These are phyloP conservation scores for Drosophila koepferae DNA, from an alignment of 2,888 invertebrate genomes.

Conservation along the genomic window DNA sequence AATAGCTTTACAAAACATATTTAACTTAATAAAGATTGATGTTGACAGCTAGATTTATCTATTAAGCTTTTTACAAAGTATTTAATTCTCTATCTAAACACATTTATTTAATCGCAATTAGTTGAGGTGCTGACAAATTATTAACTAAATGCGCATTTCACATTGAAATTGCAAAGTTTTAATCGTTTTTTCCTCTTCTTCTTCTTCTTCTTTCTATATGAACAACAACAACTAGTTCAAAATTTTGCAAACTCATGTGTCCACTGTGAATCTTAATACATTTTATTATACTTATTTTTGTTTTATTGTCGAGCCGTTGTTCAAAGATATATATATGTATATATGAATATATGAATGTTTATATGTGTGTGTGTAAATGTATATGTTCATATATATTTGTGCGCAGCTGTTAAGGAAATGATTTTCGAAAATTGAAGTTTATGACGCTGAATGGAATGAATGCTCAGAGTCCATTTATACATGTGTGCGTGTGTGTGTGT, in stretches of 20 bases:
- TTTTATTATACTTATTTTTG: slow-evolving; percentile 49
- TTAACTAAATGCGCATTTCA: slow-evolving; percentile 42
- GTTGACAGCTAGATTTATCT: slow-evolving; percentile 3
- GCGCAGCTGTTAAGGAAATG: slow-evolving; percentile 84
- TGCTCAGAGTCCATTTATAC: slow-evolving; percentile 14
- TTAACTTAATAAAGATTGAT: slow-evolving; percentile 1
- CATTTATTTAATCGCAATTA: slow-evolving; percentile 37
- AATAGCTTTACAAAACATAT: background rate
- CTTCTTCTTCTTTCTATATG: too few relatives aligned
- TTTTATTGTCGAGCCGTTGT: slow-evolving; percentile 27
- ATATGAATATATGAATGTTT: slow-evolving; percentile 17
- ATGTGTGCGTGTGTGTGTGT: background rate
- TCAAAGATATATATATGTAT: slow-evolving; percentile 15
- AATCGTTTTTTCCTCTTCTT: slow-evolving; percentile 23
- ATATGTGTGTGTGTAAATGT: slow-evolving; percentile 13
- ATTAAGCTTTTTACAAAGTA: background rate
- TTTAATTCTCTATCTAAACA: background rate
- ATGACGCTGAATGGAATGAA: slow-evolving; percentile 82
- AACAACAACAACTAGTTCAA: slow-evolving; percentile 27
- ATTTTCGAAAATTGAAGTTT: slow-evolving; percentile 84
- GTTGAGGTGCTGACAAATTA: slow-evolving; percentile 40
- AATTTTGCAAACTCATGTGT: slow-evolving; percentile 40
- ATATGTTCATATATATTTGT: slow-evolving; percentile 51
- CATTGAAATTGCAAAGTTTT: slow-evolving; percentile 33
- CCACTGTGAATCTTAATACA: slow-evolving; percentile 73